Evolutionary conservation across 1,140 invertebrate genomes (phyloP).

Genomic region (Thaumetopoea pityocampa): DNA sequence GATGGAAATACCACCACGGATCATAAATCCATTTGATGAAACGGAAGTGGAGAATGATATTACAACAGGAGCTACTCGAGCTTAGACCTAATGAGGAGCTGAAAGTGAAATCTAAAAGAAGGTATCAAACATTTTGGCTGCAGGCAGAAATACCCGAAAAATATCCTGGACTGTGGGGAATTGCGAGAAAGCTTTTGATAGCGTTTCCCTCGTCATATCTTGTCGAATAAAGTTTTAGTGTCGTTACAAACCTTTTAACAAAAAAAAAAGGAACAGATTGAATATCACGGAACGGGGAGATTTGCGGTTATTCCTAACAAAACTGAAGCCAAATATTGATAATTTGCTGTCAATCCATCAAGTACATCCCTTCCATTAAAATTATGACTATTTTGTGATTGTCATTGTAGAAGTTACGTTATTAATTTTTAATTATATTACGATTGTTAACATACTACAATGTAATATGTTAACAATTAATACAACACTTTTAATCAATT

Average conservation of each 20-base stretch:
- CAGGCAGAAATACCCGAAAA: conserved; percentile 7
- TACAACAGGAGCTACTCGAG: conserved; percentile 7
- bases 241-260: conserved; percentile 20
- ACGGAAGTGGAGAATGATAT: conserved; percentile 7
- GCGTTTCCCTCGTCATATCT: conserved; percentile 20
- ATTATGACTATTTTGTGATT: conserved; percentile 7
- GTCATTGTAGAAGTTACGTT: conserved; percentile 8
- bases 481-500: too few relatives aligned
- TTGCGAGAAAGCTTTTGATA: conserved; percentile 18
- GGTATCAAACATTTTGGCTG: conserved; percentile 1
- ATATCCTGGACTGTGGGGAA: conserved; percentile 10
- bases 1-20: conserved; percentile 7
- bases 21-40: conserved; percentile 11
- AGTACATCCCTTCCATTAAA: conserved; percentile 1
- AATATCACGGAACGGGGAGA: background rate
- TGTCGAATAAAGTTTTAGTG: conserved; percentile 19
- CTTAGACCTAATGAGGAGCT: conserved; percentile 5
- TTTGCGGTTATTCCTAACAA: conserved; percentile 13
- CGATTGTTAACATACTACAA: background rate
- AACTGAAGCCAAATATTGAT: conserved; percentile 11
- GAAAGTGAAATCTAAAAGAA: conserved; percentile 4
- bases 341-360: background rate
- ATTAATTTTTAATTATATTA: conserved; percentile 4
- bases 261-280: too few relatives aligned
- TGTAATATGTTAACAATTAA: background rate